A percentile compares a stretch with the other conserved stretches of the same genome.
These are phyloP conservation scores for Struthidea cinerea DNA, from an alignment of 2,113 vertebrate species.

Conservation along the genomic window DNA sequence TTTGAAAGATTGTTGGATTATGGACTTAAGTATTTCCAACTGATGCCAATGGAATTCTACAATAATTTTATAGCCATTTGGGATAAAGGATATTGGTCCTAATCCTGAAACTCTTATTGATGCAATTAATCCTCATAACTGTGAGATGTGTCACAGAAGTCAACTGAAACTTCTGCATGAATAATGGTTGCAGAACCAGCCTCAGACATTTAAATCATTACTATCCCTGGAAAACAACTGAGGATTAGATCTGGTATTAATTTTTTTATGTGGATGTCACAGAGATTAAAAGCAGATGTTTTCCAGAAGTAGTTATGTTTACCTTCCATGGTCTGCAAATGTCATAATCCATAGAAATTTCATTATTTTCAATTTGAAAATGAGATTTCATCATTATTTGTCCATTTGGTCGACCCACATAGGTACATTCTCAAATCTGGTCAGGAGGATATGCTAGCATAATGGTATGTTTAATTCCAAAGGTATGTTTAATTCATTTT, in stretches of 20 bases:
- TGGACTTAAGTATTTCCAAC: not conserved
- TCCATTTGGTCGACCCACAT: not conserved
- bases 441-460: not conserved
- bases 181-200: not conserved
- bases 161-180: not conserved
- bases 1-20: slow-evolving; percentile 1
- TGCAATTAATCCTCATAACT: slow-evolving; percentile 5
- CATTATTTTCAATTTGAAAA: not conserved
- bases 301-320: not conserved
- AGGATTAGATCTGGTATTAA: not conserved
- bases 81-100: not conserved
- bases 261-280: not conserved
- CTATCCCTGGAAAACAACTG: not conserved
- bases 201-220: not conserved
- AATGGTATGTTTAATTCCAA: not conserved
- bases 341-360: not conserved
- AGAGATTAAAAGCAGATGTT: slow-evolving; percentile 37
- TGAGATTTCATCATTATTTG: not conserved
- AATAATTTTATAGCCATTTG: not conserved
- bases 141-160: not conserved
- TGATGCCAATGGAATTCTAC: not conserved
- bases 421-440: not conserved
- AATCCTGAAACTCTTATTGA: not conserved
- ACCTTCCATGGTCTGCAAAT: not conserved
- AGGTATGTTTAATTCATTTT: not conserved